Percentiles rank a stretch among this genome's conserved stretches.
These are phyloP conservation scores for Alouatta palliata DNA, from an alignment of 2,113 vertebrate genomes.

Conservation along the genomic window DNA sequence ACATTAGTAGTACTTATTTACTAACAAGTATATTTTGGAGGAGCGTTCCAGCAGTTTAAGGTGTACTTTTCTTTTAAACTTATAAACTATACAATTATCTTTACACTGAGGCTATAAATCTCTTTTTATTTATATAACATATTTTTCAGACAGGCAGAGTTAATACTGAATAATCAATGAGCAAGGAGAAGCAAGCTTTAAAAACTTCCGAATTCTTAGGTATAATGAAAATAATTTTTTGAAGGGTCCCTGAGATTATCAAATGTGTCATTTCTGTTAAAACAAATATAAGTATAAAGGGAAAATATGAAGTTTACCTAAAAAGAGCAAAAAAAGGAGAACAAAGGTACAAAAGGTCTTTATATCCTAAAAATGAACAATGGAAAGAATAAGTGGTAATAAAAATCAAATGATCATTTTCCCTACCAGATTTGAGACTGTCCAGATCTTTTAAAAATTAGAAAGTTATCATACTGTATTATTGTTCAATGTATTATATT, in stretches of 20 bases:
- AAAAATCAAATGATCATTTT: not conserved
- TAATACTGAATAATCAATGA: not conserved
- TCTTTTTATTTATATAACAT: conserved; percentile 1
- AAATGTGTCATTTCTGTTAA: not conserved
- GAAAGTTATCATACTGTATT: not conserved
- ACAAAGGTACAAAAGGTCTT: not conserved
- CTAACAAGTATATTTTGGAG: not conserved
- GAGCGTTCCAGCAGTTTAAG: not conserved
- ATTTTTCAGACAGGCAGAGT: not conserved
- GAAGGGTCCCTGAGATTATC: not conserved
- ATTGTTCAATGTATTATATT: not conserved
- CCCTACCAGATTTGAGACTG: not conserved
- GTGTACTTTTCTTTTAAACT: conserved; percentile 24
- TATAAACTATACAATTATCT: conserved; percentile 7
- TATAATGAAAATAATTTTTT: conserved; percentile 23
- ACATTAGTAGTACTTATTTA: not conserved
- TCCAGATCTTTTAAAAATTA: conserved; percentile 15
- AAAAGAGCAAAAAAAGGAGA: not conserved
- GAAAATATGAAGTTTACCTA: conserved; percentile 5
- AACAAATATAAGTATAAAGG: not conserved
- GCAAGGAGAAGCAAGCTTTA: not conserved
- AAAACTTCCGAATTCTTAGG: conserved; percentile 10
- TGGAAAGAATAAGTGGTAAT: not conserved
- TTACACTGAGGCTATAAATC: not conserved
- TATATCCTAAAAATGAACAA: not conserved